phyloP scores from a whole-genome alignment of 2,797 vertebrate species.

The Cyprinodon diabolis region DNA sequence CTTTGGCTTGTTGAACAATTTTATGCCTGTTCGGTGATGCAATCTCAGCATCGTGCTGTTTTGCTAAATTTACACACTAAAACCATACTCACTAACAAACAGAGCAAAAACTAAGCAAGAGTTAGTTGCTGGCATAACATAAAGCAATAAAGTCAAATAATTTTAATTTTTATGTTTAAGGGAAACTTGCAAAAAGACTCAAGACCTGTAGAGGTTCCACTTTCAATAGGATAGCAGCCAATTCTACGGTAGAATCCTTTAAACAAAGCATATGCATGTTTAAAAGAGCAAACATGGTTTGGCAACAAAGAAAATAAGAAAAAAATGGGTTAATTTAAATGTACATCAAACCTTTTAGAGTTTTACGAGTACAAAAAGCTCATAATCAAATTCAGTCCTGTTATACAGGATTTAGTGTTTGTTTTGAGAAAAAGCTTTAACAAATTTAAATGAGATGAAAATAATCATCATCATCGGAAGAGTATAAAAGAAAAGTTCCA shows the following conservation, averaged over 20 bases:
- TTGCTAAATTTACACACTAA: no score
- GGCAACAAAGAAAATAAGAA: not conserved
- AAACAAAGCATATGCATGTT: not conserved
- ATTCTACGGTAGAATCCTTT: no score
- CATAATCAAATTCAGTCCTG: not conserved
- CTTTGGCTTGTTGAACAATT: no score
- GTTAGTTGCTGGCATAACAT: no score
- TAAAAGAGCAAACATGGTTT: not conserved
- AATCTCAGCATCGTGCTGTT: no score
- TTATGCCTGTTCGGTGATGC: no score
- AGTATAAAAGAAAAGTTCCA: slow-evolving; percentile 9
- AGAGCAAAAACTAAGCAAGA: no score
- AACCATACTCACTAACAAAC: no score
- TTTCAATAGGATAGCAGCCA: not conserved
- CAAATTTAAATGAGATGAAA: not conserved
- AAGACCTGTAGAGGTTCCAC: not conserved
- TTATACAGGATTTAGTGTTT: not conserved
- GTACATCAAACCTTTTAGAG: not conserved
- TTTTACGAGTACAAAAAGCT: not conserved
- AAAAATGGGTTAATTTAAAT: not conserved
- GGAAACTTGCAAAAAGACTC: not conserved
- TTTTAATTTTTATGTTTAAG: no score
- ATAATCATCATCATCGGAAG: not conserved
- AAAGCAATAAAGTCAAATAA: not conserved
- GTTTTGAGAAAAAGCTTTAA: no score